Evolutionary conservation across 2,888 invertebrate species (phyloP).

Genomic region (Phyllotreta cruciferae): DNA sequence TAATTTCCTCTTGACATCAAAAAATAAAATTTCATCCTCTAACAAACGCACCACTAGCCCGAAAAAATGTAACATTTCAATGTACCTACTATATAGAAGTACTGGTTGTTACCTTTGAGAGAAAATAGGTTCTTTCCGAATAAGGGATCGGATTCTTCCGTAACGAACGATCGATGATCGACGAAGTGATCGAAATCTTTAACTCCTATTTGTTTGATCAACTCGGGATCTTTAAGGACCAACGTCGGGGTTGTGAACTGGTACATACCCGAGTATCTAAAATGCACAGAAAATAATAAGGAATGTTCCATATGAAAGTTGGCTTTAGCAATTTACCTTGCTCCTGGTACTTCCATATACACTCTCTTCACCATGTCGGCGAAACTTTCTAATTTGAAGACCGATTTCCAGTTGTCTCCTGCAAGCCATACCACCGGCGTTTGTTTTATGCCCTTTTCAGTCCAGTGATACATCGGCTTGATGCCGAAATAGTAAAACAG

Average conservation of each 20-base stretch:
- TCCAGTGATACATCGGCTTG: slow-evolving; percentile 40
- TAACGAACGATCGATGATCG: slow-evolving; percentile 51
- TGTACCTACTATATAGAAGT: too few relatives aligned
- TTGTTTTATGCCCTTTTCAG: slow-evolving; percentile 38
- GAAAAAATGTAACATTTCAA: too few relatives aligned
- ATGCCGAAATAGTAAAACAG: slow-evolving; percentile 32
- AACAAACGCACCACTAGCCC: too few relatives aligned
- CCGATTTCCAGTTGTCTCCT: slow-evolving; percentile 39
- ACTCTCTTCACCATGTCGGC: slow-evolving; percentile 32
- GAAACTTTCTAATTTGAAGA: slow-evolving; percentile 36
- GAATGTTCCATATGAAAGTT: too few relatives aligned
- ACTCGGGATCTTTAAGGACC: slow-evolving; percentile 63
- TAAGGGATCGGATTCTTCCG: slow-evolving; percentile 1
- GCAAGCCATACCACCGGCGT: slow-evolving; percentile 37
- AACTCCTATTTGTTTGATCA: slow-evolving; percentile 66
- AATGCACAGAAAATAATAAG: too few relatives aligned
- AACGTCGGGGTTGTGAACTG: slow-evolving; percentile 57
- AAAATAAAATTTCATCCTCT: too few relatives aligned
- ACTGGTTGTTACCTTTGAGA: slow-evolving; percentile 15
- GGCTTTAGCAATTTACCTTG: too few relatives aligned
- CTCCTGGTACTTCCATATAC: too few relatives aligned
- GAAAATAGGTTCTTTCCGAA: slow-evolving; percentile 13
- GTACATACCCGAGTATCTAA: slow-evolving; percentile 44
- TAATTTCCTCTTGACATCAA: too few relatives aligned
- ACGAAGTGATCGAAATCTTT: slow-evolving; percentile 67